These are phyloP conservation scores for Mormyrops attenuatus DNA, from an alignment of 2,797 vertebrate genomes.

Conservation along the genomic window DNA sequence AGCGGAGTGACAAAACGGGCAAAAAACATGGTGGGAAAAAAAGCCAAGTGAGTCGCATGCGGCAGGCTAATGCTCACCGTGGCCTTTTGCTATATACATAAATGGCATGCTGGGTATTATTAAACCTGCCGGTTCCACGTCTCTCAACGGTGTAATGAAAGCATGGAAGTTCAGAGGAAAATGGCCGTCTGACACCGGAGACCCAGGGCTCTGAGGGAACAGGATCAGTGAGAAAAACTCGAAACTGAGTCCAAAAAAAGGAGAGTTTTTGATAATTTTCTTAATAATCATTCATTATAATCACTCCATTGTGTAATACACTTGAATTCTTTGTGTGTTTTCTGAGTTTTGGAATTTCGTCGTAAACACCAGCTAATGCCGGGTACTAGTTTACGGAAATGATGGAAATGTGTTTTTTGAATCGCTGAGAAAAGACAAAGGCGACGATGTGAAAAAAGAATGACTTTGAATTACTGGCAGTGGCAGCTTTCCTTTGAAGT, in stretches of 20 bases:
- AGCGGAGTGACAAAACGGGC: not conserved
- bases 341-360: not conserved
- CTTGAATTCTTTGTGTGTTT: not conserved
- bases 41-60: not conserved
- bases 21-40: not conserved
- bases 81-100: not conserved
- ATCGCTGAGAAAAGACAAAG: not conserved
- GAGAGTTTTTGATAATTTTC: not conserved
- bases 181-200: not conserved
- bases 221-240: not conserved
- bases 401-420: not conserved
- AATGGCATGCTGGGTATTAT: not conserved
- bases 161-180: not conserved
- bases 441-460: not conserved
- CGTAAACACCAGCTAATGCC: not conserved
- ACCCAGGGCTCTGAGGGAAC: not conserved
- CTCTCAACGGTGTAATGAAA: not conserved
- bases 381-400: not conserved
- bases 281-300: not conserved
- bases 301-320: not conserved
- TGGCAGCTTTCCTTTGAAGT: not conserved
- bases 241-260: not conserved
- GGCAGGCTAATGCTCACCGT: not conserved
- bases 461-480: not conserved
- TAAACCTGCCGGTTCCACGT: not conserved